Base-by-base conservation (phyloP, 2,797 vertebrate genomes). In the Enteromius radiatus region DNA sequence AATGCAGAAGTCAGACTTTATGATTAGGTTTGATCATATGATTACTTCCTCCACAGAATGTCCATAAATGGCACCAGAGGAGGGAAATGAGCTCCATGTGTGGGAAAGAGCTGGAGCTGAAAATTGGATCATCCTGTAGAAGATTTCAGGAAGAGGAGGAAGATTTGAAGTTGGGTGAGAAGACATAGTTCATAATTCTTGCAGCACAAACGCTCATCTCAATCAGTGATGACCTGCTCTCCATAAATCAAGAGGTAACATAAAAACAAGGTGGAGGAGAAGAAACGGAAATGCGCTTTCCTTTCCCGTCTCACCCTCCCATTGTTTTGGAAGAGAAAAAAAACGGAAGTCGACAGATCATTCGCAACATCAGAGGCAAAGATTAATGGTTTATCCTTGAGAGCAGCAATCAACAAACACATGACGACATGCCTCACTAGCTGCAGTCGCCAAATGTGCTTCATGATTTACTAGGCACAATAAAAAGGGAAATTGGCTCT, bases 351-450 rank as follows among this genome's bases (percentile, higher is more conserved):
- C 80, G 43, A 69, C 68, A 78, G 59, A 69, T 84, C 78, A 75
- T 83, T 65, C 73, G 70, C 74, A 75, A 78, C 64, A 31, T 28
- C 67, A 36, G n/a, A 82, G 63, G 26, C 64, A 56, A 61, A 80
- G 70, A 85, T 67, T 47, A 84, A 78, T 85, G 68, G 41, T 78
- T 52, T 75, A 75, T 84, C 61, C 54, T 85, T 88, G 63, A 83
- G 82, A 84, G 84, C 78, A 54, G 67, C 78, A 79, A 83, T 84
- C 76, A 85, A 79, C 65, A 88, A 69, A 54, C 75, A 76, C 28
- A 54, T 47, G 79, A 65, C 23, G 49, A 71, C 43, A 82, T 56
- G 70, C 68, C 36, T 86, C 73, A 69, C 73, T 73, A 54, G 6
- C 76, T 68, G 28, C 56, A 80, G 59, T 23, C n/a, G 75, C 21